phyloP scores from a whole-genome alignment of 92 coral and sea anemone genomes.

The Palythoa grandis region DNA sequence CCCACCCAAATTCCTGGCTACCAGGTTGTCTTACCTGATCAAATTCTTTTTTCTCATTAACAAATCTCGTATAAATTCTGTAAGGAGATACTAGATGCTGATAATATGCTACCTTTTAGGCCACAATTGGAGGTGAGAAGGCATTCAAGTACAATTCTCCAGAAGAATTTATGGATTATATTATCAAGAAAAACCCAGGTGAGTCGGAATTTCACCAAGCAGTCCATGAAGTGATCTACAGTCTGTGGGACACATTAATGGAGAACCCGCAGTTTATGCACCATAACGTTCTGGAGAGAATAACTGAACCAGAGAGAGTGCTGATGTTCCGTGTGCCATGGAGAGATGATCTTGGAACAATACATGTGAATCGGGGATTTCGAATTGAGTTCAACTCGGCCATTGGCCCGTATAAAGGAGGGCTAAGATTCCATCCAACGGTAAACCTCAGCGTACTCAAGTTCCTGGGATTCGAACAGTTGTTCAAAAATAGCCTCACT shows the following conservation, averaged over 20 bases:
- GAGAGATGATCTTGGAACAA: constrained; percentile 77
- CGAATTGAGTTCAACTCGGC: constrained; percentile 89
- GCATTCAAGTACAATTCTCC: constrained; percentile 56
- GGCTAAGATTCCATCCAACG: constrained; percentile 81
- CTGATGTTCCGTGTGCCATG: constrained; percentile 89
- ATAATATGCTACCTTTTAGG: constrained; percentile 1
- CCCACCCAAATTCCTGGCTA: too few relatives aligned
- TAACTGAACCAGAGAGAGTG: constrained; percentile 87
- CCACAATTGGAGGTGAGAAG: constrained; percentile 21
- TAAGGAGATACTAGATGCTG: too few relatives aligned
- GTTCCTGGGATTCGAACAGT: constrained; percentile 90
- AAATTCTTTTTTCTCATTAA: too few relatives aligned
- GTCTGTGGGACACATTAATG: constrained; percentile 74
- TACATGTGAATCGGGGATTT: constrained; percentile 82
- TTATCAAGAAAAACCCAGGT: constrained; percentile 69
- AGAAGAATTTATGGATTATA: constrained; percentile 68
- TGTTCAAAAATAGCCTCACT: constrained; percentile 86
- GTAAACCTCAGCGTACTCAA: constrained; percentile 84
- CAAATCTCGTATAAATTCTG: too few relatives aligned
- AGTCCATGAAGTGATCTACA: constrained; percentile 77
- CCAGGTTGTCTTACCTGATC: too few relatives aligned
- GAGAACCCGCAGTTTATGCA: constrained; percentile 62
- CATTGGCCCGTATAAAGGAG: constrained; percentile 92
- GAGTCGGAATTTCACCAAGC: constrained; percentile 88
- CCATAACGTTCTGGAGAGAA: constrained; percentile 80